Evolutionary conservation across 2,113 vertebrate genomes (phyloP).

Genomic region (Phyllostomus discolor): DNA sequence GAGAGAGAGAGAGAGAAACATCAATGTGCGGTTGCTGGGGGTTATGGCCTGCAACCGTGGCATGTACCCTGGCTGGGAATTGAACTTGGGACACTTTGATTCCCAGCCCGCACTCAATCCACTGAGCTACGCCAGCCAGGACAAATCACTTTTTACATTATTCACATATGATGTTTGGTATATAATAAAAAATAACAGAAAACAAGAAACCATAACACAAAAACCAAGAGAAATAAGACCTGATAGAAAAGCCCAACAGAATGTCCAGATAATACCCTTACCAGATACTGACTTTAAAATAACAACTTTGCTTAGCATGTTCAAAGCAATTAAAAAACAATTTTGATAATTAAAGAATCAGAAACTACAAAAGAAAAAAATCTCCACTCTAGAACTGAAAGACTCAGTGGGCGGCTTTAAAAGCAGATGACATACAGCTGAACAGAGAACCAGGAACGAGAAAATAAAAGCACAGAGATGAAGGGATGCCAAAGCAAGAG

Average conservation of each 20-base stretch:
- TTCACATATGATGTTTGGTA: neutral
- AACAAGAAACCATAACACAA: neutral
- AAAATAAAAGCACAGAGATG: neutral
- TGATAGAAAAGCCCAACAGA: neutral
- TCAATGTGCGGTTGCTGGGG: too few relatives aligned
- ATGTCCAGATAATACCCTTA: neutral
- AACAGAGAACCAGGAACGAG: conserved; percentile 5
- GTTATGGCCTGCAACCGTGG: too few relatives aligned
- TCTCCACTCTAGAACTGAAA: conserved; percentile 32
- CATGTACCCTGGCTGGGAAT: too few relatives aligned
- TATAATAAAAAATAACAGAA: conserved; percentile 21
- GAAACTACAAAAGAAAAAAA: conserved; percentile 33
- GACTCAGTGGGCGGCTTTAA: neutral
- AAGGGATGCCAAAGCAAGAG: neutral
- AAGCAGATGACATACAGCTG: neutral
- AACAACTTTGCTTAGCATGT: neutral
- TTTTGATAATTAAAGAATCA: conserved; percentile 9
- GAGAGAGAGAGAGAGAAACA: too few relatives aligned
- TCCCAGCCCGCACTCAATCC: too few relatives aligned
- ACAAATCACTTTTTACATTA: conserved; percentile 11
- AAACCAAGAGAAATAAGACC: neutral
- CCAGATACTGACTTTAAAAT: neutral
- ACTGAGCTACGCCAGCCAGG: too few relatives aligned
- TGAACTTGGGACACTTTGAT: too few relatives aligned
- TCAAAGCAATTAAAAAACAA: neutral